A percentile compares a stretch with the other conserved stretches of the same genome.
Evolutionary conservation across 64 coral and sea anemone species (phyloP).

Genomic region (Montipora cactus): DNA sequence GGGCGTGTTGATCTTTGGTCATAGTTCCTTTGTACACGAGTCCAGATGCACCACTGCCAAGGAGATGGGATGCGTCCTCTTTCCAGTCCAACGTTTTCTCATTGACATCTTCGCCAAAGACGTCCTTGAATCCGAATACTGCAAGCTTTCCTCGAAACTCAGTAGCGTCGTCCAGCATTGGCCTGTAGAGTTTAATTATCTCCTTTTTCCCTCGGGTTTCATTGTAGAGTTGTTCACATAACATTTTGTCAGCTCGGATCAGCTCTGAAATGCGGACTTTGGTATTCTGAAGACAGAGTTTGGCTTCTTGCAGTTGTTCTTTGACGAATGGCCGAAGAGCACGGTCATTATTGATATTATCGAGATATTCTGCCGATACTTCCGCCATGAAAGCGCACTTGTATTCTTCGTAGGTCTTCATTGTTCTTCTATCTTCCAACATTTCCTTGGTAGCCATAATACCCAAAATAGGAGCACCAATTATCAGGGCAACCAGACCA

Average conservation of each 20-base stretch:
- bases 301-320: too few species aligned
- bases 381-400: background rate
- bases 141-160: too few species aligned
- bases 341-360: background rate
- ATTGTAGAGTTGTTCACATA: background rate
- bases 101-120: too few species aligned
- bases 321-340: background rate
- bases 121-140: too few species aligned
- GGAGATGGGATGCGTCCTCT: background rate
- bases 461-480: too few species aligned
- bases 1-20: background rate
- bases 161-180: too few species aligned
- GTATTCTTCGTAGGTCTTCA: background rate
- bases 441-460: background rate
- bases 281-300: background rate
- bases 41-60: background rate
- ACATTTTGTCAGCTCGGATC: background rate
- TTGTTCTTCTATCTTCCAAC: background rate
- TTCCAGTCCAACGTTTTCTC: too few species aligned
- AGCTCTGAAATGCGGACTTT: background rate
- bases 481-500: background rate
- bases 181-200: too few species aligned
- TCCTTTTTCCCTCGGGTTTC: background rate
- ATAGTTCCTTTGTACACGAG: background rate
- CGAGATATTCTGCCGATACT: background rate